Evolutionary conservation across 1,140 invertebrate genomes (phyloP), one percentile per base, ranked within the genome.

Genomic region (Scaptomyza graminum): DNA sequence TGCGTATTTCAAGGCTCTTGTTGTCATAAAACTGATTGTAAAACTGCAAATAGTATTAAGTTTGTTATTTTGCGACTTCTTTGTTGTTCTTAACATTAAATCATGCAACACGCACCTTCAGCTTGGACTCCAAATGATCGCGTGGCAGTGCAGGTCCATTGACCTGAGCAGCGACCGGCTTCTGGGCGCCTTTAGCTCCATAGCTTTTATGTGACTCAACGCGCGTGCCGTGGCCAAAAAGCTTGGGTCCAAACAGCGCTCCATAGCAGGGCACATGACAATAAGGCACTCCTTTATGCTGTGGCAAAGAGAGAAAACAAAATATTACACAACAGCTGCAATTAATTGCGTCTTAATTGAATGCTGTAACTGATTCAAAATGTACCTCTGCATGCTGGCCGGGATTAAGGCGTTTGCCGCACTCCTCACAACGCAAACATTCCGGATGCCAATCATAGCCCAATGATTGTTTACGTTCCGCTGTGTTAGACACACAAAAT

Each of bases 361-460:
- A 43, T 18, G 13, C 39, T 13, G n/a, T n/a, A 16, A 43, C 18
- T 63, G 44, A 64, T 64, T 11, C 56, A n/a, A 34, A 9, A 31
- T 69, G 49, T 69, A 96, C 96, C 94, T 98, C 97, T 55, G 96
- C 96, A 93, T 98, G 97, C 90, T 96, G 95, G 31, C 97, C 97
- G 63, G 96, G 95, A 91, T 97, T 95, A 39, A 98, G 92, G n/a
- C 96, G 94, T 92, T 98, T 98, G 5, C 96, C 96, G 92, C 97
- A 98, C 92, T 98, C 97, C 87, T 96, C 95, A 92, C 97, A 98
- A 63, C 95, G 93, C 70, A 98, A 93, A 93, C 97, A 98, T 91
- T 97, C 96, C 49, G 96, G 95, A 94, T 98, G 97, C 97, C 97
- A 98, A 90, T 98, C 97, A 90, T 97, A 97, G 16, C 97, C 97